A percentile compares a stretch with the other conserved stretches of the same genome.
Conservation (phyloP, 2,888 invertebrate species). For the Chromoteleia sp. region DNA sequence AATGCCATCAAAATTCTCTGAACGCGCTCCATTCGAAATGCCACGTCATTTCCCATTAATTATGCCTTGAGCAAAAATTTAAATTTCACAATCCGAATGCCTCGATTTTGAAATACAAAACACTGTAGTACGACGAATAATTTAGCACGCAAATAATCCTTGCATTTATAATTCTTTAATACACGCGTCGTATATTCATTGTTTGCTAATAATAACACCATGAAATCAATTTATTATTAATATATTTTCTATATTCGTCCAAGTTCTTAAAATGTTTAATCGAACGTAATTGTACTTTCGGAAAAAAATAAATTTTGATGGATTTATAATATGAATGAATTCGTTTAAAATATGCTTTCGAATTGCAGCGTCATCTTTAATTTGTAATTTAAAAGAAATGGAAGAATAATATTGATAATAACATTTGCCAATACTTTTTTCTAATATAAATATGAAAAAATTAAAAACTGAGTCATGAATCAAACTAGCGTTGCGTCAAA, state of each 20-base stretch:
- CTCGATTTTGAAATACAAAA: neutral
- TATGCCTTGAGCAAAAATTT: slow-evolving; percentile 34
- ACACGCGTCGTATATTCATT: neutral
- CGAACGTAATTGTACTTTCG: no score
- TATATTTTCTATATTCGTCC: neutral
- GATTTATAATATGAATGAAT: no score
- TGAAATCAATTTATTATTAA: neutral
- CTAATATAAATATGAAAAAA: no score
- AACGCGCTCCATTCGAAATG: slow-evolving; percentile 14
- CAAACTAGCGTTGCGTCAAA: neutral
- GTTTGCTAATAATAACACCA: neutral
- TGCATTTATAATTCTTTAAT: neutral
- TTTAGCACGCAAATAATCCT: neutral
- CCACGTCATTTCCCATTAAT: slow-evolving; percentile 45
- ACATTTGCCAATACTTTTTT: no score
- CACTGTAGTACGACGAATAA: neutral
- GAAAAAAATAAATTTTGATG: no score
- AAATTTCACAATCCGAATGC: neutral
- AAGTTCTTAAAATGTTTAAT: no score
- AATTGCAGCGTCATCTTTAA: no score
- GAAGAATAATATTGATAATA: no score
- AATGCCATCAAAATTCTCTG: slow-evolving; percentile 37
- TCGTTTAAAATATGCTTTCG: no score
- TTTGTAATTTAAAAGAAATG: no score
- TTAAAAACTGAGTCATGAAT: neutral